Base-by-base conservation (phyloP, 1,140 invertebrate species). In the Phthorimaea operculella region DNA sequence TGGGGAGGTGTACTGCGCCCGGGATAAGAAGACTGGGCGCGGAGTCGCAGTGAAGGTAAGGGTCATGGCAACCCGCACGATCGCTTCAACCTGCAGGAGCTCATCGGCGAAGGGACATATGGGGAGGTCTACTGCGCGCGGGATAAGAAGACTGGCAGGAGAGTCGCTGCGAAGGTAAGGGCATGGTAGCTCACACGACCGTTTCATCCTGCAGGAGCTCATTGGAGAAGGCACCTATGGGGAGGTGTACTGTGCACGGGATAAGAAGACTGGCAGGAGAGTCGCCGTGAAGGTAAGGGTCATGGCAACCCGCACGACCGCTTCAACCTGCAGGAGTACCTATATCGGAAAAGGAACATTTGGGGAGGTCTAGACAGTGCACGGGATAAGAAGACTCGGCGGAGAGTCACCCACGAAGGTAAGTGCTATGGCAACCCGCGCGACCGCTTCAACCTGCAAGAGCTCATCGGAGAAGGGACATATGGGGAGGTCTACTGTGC, bases 271-370 rank as follows among this genome's bases (percentile, higher is more conserved):
- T 6, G 21, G 21, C 2, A 28, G 21, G 21, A 28, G 21, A 28
- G 21, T 28, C 21, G 21, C 21, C 6, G 21, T 28, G 2, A 28
- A 28, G 21, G 21, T 28, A 28, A 28, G 6, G 68, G 89, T 18
- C 87, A 94, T 8, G 89, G 90, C 5, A 90, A 92, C 69, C 94
- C 94, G 0, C 86, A 83, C 3, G 89, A 90, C 54, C 79, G 90
- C 57, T 95, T 93, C 83, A 87, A 88, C 17, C 81, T 95, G 33
- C 87, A 91, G n/a, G n/a, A n/a, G n/a, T n/a, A n/a, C n/a, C n/a
- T n/a, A n/a, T n/a, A n/a, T n/a, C n/a, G n/a, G n/a, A n/a, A n/a
- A 94, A 66, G 94, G 94, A 7, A 95, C 93, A 0, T 96, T 94
- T 75, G 93, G 93, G 1, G 93, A 94, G 77, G 93, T 94, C 5